Percentiles rank a stretch among this genome's conserved stretches.
phyloP scores from a whole-genome alignment of 2,888 invertebrate genomes.

The Meghimatium bilineatum region DNA sequence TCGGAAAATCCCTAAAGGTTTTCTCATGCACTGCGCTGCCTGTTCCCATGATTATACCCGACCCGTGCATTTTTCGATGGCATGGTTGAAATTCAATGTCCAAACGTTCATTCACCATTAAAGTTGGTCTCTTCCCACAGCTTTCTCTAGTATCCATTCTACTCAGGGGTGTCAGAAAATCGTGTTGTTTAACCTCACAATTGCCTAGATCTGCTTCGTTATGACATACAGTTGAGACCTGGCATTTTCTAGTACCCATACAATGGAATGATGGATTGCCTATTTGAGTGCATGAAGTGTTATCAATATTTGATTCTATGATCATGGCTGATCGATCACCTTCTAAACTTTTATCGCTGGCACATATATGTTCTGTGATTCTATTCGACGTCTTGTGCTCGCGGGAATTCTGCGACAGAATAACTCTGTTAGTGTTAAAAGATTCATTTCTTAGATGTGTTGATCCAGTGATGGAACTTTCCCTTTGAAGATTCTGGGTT shows the following conservation, averaged over 20 bases:
- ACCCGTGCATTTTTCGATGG: slow-evolving; percentile 5
- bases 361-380: not conserved
- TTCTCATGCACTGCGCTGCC: not conserved
- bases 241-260: not conserved
- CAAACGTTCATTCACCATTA: slow-evolving; percentile 37
- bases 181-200: not conserved
- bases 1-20: not conserved
- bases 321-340: slow-evolving; percentile 26
- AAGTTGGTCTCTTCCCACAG: not conserved
- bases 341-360: not conserved
- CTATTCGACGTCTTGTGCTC: not conserved
- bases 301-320: slow-evolving; percentile 41
- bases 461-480: not conserved
- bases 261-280: not conserved
- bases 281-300: slow-evolving; percentile 18
- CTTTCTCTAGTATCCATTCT: not conserved
- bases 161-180: not conserved
- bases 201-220: not conserved
- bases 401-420: not conserved
- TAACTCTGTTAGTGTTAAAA: not conserved
- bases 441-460: no score
- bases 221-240: not conserved
- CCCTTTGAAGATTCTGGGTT: not conserved
- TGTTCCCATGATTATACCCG: slow-evolving; percentile 21
- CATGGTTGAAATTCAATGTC: slow-evolving; percentile 20